Evolutionary conservation across 2,888 invertebrate species (phyloP).

Genomic region (Rhyacophila evoluta): DNA sequence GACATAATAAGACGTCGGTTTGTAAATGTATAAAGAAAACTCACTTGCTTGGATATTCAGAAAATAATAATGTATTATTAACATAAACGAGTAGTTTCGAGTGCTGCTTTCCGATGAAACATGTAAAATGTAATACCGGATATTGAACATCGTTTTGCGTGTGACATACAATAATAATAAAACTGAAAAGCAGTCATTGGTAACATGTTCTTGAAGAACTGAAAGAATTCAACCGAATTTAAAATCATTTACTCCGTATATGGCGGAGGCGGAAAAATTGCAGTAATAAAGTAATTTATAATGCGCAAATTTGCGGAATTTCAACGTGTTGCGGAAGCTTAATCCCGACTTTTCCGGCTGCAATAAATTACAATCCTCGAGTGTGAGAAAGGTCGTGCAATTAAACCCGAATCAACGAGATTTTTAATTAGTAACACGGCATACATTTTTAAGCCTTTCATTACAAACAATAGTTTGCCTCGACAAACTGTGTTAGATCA

Average conservation of each 20-base stretch:
- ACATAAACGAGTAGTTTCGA: not conserved
- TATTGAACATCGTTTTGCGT: slow-evolving; percentile 22
- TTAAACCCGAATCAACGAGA: slow-evolving; percentile 16
- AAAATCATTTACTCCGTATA: not conserved
- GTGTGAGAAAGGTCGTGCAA: slow-evolving; percentile 15
- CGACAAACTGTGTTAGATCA: not conserved
- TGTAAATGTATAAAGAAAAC: too few species aligned
- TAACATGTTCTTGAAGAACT: not conserved
- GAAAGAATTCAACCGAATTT: not conserved
- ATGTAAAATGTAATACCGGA: slow-evolving; percentile 1
- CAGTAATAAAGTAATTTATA: slow-evolving; percentile 14
- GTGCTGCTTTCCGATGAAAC: not conserved
- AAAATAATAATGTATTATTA: not conserved
- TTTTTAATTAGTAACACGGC: slow-evolving; percentile 17
- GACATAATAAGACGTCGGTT: not conserved
- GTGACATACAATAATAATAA: slow-evolving; percentile 24
- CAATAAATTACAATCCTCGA: not conserved
- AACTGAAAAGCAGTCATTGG: not conserved
- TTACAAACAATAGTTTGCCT: not conserved
- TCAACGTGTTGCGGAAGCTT: slow-evolving; percentile 4
- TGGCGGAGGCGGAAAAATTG: not conserved
- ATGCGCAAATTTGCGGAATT: not conserved
- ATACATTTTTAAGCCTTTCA: slow-evolving; percentile 2
- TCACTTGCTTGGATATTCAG: not conserved
- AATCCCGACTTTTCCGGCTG: slow-evolving; percentile 14